These are phyloP conservation scores for Mola mola DNA, from an alignment of 2,113 vertebrate species.

Conservation along the genomic window DNA sequence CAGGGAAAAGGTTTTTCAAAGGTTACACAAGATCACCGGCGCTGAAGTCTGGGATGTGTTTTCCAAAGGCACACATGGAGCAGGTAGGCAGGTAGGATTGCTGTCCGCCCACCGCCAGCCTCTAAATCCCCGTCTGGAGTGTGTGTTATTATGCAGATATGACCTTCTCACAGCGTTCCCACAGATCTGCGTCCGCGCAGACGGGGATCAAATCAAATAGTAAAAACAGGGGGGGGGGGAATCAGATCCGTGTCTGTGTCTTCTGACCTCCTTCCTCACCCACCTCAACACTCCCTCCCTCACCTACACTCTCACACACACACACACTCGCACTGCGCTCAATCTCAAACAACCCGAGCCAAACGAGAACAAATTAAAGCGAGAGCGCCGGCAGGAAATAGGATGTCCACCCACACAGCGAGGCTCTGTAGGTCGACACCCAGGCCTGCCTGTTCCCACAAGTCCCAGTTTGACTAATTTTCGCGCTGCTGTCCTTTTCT, in stretches of 20 bases:
- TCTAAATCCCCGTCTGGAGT: slow-evolving; percentile 46
- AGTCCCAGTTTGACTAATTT: slow-evolving; percentile 54
- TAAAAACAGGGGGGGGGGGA: slow-evolving; percentile 5
- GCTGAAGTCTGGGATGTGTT: slow-evolving; percentile 51
- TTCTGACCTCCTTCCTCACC: slow-evolving; percentile 22
- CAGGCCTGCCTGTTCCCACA: slow-evolving; percentile 70
- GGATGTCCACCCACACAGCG: slow-evolving; percentile 68
- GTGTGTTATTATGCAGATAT: slow-evolving; percentile 55
- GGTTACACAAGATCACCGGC: background rate
- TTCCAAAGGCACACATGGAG: slow-evolving; percentile 54
- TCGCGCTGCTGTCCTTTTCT: background rate
- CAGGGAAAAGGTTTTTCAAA: no score
- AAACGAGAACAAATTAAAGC: slow-evolving; percentile 56
- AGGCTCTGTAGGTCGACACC: slow-evolving; percentile 68
- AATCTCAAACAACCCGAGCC: slow-evolving; percentile 39
- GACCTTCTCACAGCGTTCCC: slow-evolving; percentile 54
- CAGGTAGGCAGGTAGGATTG: slow-evolving; percentile 72
- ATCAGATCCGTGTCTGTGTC: slow-evolving; percentile 39
- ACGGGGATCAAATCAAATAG: slow-evolving; percentile 64
- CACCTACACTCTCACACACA: slow-evolving; percentile 13
- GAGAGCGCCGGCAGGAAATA: slow-evolving; percentile 54
- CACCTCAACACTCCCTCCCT: slow-evolving; percentile 8
- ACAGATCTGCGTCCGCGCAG: slow-evolving; percentile 54
- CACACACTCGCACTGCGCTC: slow-evolving; percentile 12
- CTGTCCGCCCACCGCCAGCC: slow-evolving; percentile 64